Evolutionary conservation across 2,797 vertebrate genomes (phyloP).

Genomic region (Urosaurus nigricauda): DNA sequence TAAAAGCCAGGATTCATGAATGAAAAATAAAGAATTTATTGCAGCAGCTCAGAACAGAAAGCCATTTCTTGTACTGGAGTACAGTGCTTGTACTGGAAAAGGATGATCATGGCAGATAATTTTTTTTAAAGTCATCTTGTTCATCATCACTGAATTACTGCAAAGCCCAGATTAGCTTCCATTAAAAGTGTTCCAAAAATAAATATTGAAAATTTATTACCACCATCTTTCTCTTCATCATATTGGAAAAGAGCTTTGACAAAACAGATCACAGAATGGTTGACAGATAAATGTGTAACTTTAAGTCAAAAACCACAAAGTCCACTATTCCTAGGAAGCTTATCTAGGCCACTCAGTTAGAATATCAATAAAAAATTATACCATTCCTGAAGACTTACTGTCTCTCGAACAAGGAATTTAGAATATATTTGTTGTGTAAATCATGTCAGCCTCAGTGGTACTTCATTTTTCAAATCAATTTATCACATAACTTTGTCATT

Average conservation of each 20-base stretch:
- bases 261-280: not conserved
- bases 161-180: not conserved
- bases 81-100: too few species aligned
- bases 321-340: not conserved
- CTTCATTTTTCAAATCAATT: not conserved
- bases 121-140: not conserved
- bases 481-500: not conserved
- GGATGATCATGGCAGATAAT: not conserved
- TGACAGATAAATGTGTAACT: not conserved
- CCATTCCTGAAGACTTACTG: not conserved
- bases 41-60: too few species aligned
- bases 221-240: not conserved
- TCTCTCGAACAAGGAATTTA: too few species aligned
- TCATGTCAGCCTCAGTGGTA: not conserved
- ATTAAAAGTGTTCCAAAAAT: not conserved
- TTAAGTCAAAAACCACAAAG: not conserved
- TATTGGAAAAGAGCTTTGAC: not conserved
- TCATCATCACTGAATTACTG: not conserved
- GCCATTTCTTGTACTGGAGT: too few species aligned
- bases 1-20: too few species aligned
- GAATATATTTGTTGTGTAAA: not conserved
- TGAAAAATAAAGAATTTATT: too few species aligned
- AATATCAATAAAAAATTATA: too few species aligned
- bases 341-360: too few species aligned
- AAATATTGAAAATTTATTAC: not conserved